Evolutionary conservation across 2,113 vertebrate genomes (phyloP).

Genomic region (Gavialis gangeticus): DNA sequence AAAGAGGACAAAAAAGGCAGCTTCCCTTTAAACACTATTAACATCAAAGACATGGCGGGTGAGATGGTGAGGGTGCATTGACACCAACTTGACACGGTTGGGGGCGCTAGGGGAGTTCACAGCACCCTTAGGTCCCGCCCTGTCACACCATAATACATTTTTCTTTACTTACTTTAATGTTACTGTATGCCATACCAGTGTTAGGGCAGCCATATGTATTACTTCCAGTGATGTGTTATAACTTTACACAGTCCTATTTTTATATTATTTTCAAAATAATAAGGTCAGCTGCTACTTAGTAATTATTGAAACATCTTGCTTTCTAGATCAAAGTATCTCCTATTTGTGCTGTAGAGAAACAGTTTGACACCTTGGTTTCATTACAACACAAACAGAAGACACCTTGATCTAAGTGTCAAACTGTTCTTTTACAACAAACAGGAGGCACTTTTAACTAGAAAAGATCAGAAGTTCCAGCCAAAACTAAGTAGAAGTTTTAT

Average conservation of each 20-base stretch:
- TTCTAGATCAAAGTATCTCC: conserved; percentile 11
- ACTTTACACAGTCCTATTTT: neutral
- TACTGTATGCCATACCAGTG: neutral
- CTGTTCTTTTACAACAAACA: neutral
- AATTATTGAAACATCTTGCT: neutral
- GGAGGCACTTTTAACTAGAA: neutral
- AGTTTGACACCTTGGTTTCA: neutral
- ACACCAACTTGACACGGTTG: too few species aligned
- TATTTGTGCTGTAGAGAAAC: neutral
- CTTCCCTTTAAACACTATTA: too few species aligned
- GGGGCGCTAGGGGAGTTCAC: too few species aligned
- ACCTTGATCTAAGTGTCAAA: conserved; percentile 26
- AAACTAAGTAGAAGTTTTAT: neutral
- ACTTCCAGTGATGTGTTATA: neutral
- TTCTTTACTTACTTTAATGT: neutral
- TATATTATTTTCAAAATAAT: neutral
- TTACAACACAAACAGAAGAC: neutral
- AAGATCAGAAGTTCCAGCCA: neutral
- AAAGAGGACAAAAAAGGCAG: too few species aligned
- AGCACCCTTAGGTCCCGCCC: too few species aligned
- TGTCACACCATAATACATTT: too few species aligned
- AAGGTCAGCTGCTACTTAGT: neutral
- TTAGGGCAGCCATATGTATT: neutral
- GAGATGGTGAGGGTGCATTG: too few species aligned
- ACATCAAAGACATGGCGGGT: too few species aligned